Percentiles rank a stretch among this genome's conserved stretches.
Evolutionary conservation across 2,113 vertebrate species (phyloP).

Genomic region (Rhodinocichla rosea): DNA sequence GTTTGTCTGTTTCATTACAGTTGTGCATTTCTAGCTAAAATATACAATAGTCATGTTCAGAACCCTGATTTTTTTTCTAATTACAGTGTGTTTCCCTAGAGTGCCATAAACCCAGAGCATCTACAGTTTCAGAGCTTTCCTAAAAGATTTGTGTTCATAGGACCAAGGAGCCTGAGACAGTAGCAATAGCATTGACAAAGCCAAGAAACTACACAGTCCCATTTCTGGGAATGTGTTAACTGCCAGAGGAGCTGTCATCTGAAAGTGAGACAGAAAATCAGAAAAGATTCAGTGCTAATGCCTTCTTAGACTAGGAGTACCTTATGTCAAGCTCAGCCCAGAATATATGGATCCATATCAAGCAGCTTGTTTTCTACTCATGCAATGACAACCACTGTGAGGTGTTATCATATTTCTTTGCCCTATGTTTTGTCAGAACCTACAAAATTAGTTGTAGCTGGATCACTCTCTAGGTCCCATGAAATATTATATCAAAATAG

Average conservation of each 20-base stretch:
- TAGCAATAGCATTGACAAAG: background rate
- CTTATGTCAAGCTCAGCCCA: background rate
- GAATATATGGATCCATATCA: background rate
- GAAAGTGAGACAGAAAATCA: background rate
- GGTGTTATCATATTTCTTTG: background rate
- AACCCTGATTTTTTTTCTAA: background rate
- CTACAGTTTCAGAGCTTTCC: background rate
- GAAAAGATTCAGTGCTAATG: background rate
- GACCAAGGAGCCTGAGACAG: background rate
- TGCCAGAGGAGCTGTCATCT: constrained; percentile 12
- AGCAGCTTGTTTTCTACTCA: background rate
- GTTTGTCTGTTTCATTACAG: background rate
- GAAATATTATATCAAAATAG: background rate
- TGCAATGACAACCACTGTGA: background rate
- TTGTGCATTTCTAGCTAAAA: background rate
- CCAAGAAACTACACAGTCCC: background rate
- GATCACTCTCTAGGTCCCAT: background rate
- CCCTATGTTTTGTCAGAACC: background rate
- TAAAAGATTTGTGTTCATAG: background rate
- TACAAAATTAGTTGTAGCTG: background rate
- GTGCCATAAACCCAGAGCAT: background rate
- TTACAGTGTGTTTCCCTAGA: background rate
- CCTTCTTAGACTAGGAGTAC: background rate
- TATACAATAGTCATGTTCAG: background rate
- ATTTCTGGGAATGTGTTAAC: background rate